A percentile compares a stretch with the other conserved stretches of the same genome.
Evolutionary conservation across 2,113 vertebrate genomes (phyloP).

Genomic region (Cynocephalus volans): DNA sequence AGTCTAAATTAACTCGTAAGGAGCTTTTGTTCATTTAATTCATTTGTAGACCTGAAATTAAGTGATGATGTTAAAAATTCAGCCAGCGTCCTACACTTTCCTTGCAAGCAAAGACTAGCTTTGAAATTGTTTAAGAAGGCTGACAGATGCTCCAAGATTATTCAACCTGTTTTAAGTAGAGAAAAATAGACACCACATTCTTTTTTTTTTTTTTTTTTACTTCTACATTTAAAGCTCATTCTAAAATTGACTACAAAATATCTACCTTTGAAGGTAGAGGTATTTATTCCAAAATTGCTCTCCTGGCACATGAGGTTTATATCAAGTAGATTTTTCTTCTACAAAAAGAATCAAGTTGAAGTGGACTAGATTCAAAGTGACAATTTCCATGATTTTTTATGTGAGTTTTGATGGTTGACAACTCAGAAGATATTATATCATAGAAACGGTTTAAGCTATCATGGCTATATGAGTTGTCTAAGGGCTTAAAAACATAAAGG

Average conservation of each 20-base stretch:
- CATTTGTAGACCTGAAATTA: slow-evolving; percentile 39
- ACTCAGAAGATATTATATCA: not conserved
- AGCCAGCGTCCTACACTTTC: not conserved
- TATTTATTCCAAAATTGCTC: slow-evolving; percentile 66
- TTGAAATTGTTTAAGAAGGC: slow-evolving; percentile 70
- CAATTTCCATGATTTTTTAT: slow-evolving; percentile 30
- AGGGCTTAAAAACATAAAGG: slow-evolving; percentile 15
- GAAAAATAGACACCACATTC: slow-evolving; percentile 53
- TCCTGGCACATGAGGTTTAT: slow-evolving; percentile 2
- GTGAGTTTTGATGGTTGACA: slow-evolving; percentile 11
- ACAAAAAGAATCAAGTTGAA: not conserved
- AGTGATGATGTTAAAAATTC: slow-evolving; percentile 16
- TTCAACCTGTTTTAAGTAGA: slow-evolving; percentile 44
- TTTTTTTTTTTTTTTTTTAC: slow-evolving; percentile 5
- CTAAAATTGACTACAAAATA: slow-evolving; percentile 72
- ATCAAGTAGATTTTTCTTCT: slow-evolving; percentile 29
- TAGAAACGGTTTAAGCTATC: not conserved
- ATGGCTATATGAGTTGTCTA: not conserved
- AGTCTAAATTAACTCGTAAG: slow-evolving; percentile 37
- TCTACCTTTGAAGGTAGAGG: slow-evolving; percentile 52
- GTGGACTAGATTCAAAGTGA: not conserved
- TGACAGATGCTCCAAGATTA: slow-evolving; percentile 72
- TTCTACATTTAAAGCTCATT: slow-evolving; percentile 50
- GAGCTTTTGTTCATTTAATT: slow-evolving; percentile 15
- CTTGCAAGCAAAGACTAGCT: slow-evolving; percentile 29